These are phyloP conservation scores for Malaclemys terrapin DNA, from an alignment of 2,113 vertebrate genomes.

Conservation along the genomic window DNA sequence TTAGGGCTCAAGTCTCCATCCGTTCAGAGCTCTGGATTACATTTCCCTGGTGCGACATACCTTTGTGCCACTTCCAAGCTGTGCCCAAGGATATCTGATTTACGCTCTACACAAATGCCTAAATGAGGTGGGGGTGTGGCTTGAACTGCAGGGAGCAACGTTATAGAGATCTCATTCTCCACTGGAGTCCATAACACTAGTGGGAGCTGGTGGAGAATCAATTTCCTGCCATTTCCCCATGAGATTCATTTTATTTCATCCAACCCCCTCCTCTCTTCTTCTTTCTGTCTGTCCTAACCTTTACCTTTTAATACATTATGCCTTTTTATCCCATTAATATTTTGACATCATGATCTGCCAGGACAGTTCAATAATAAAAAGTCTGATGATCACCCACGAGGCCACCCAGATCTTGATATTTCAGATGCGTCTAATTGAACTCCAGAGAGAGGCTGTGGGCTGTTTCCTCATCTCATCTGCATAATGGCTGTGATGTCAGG, in stretches of 20 bases:
- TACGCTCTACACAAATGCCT: neutral
- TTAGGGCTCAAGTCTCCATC: neutral
- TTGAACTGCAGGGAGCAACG: neutral
- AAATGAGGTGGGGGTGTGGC: neutral
- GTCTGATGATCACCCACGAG: neutral
- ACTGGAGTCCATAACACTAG: neutral
- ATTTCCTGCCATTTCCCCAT: neutral
- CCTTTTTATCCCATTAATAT: neutral
- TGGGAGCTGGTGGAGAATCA: neutral
- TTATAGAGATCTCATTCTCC: neutral
- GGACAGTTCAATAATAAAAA: neutral
- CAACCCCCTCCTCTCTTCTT: neutral
- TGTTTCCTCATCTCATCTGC: neutral
- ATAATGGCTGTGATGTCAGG: neutral
- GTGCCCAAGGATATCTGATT: neutral
- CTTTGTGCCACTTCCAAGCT: neutral
- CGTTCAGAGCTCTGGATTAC: neutral
- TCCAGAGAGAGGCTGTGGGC: neutral
- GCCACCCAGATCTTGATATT: neutral
- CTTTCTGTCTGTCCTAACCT: neutral
- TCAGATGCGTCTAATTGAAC: neutral
- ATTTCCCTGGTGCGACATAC: rapidly evolving
- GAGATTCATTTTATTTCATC: neutral
- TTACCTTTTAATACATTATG: neutral
- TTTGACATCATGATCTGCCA: neutral